These are phyloP conservation scores for Syrmaticus mikado DNA, from an alignment of 2,113 vertebrate species.

Conservation along the genomic window DNA sequence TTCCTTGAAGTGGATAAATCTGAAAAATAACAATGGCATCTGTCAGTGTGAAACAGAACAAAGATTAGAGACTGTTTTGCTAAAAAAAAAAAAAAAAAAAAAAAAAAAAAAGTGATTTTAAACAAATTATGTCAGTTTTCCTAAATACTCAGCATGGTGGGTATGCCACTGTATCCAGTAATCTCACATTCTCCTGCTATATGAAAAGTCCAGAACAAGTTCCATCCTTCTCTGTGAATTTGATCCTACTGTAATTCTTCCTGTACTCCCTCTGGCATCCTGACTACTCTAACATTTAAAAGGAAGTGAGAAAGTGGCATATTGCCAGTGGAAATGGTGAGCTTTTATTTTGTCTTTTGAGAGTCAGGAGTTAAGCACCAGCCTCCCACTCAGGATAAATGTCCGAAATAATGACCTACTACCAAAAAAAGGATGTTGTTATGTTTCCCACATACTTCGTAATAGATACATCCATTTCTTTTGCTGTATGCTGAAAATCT, in stretches of 20 bases:
- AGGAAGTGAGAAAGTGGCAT: neutral
- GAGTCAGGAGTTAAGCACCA: neutral
- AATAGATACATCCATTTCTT: neutral
- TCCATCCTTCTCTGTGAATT: neutral
- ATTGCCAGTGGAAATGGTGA: neutral
- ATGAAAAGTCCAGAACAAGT: neutral
- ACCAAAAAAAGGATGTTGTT: neutral
- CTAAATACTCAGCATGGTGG: neutral
- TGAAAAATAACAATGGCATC: neutral
- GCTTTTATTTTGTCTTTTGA: neutral
- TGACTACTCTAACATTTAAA: neutral
- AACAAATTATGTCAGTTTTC: neutral
- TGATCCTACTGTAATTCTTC: neutral
- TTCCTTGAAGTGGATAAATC: neutral
- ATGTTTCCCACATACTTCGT: neutral
- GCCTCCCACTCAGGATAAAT: neutral
- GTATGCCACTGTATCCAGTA: neutral
- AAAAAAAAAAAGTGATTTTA: neutral
- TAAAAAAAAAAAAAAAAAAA: neutral
- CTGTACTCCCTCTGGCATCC: neutral
- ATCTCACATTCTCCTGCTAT: rapidly evolving
- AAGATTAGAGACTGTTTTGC: neutral
- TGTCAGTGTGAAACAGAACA: neutral
- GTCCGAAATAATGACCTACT: neutral
- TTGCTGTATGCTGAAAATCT: neutral